Base-by-base conservation (phyloP, 2,888 invertebrate genomes). In the Pardosa pseudoannulata region DNA sequence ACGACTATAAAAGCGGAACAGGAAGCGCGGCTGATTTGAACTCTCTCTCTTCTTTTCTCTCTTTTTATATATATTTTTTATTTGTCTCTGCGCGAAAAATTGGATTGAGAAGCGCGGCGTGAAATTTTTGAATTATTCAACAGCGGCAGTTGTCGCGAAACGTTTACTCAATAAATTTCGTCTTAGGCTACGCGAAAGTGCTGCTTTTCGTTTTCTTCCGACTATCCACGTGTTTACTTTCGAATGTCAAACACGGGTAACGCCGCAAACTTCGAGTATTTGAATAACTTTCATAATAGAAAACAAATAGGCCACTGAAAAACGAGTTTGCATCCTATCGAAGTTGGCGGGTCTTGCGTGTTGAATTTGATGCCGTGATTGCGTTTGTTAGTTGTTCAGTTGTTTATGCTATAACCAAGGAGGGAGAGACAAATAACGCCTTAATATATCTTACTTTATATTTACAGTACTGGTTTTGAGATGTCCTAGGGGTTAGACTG, bases 111-210 rank as follows among this genome's bases (percentile, higher is more conserved):
- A 13, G 9, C 6, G 16, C 9, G 2, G 9, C 16, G 9, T 46
- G n/a, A 13, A 46, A 46, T 46, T 46, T 46, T 46, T 46, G 41
- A 46, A 46, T 46, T 46, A 46, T 46, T 46, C 41, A 46, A 46
- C 41, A 16, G 16, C 41, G 41, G 41, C 41, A 46, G 41, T 46
- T 46, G 41, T 46, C 9, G 2, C 6, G 9, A n/a, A 16, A 1
- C 16, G 41, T 46, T 46, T 46, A 46, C 41, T 46, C 41, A 46
- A 46, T 46, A 46, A 46, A 46, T 46, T 46, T 46, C 41, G 16
- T 46, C 41, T 46, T 46, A 46, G 41, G 2, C 6, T 11, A 16
- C 41, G 16, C 2, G 2, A 46, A 5, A 16, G 2, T 46, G 16
- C 16, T 16, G 9, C 13, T 6, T 46, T 46, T 13, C 16, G 9